These are phyloP conservation scores for Zelleria hepariella DNA, from an alignment of 2,888 invertebrate species.

Conservation along the genomic window DNA sequence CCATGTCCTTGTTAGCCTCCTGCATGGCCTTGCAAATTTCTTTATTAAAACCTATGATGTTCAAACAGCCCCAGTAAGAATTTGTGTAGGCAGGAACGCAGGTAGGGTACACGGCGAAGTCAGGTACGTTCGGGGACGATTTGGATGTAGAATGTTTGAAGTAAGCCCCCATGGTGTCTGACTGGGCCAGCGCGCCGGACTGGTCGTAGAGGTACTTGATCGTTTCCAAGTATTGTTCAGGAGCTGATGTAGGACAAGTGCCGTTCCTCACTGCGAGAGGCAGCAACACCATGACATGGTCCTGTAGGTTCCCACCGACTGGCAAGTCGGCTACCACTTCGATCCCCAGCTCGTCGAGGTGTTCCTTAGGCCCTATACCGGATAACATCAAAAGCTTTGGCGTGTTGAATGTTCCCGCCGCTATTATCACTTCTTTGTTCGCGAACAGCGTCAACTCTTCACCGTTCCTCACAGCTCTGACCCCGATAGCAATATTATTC, in stretches of 20 bases:
- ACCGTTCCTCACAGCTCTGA: slow-evolving; percentile 23
- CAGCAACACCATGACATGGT: slow-evolving; percentile 44
- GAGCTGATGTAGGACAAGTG: slow-evolving; percentile 27
- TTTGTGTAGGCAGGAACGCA: slow-evolving; percentile 27
- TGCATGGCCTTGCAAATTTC: slow-evolving; percentile 32
- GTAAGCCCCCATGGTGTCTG: slow-evolving; percentile 42
- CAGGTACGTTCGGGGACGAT: slow-evolving; percentile 27
- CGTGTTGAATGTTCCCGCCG: slow-evolving; percentile 51
- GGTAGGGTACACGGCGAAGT: slow-evolving; percentile 47
- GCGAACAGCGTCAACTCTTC: slow-evolving; percentile 28
- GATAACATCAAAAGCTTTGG: slow-evolving; percentile 48
- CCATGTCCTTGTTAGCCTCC: slow-evolving; percentile 26
- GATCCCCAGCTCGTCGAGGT: slow-evolving; percentile 30
- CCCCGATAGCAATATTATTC: slow-evolving; percentile 32
- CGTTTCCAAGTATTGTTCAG: slow-evolving; percentile 26
- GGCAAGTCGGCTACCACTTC: slow-evolving; percentile 36
- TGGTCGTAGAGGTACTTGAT: slow-evolving; percentile 42
- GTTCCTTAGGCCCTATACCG: slow-evolving; percentile 43
- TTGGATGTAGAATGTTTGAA: slow-evolving; percentile 21
- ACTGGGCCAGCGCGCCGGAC: slow-evolving; percentile 30
- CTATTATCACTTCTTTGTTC: slow-evolving; percentile 41
- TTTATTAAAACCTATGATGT: slow-evolving; percentile 29
- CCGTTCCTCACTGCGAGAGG: slow-evolving; percentile 39
- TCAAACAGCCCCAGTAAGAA: slow-evolving; percentile 28
- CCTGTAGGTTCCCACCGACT: slow-evolving; percentile 49